Conservation (phyloP, 2,113 vertebrate genomes). For the Arothron firmamentum region DNA sequence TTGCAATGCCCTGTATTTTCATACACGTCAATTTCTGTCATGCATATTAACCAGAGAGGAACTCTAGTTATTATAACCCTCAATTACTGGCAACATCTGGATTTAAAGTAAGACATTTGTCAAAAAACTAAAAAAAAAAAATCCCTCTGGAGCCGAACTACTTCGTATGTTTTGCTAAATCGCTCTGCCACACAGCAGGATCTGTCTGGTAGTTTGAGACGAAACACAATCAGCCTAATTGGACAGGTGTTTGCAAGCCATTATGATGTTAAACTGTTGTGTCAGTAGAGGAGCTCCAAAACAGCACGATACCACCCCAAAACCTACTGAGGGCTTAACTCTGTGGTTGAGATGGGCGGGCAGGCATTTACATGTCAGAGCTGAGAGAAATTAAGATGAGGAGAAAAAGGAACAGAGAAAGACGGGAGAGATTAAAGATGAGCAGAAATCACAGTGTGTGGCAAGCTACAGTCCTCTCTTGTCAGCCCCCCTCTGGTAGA, state of each 20-base stretch:
- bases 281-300: constrained; percentile 61
- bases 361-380: constrained; percentile 57
- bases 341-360: constrained; percentile 47
- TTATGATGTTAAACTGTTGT: constrained; percentile 62
- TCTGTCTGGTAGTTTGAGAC: constrained; percentile 58
- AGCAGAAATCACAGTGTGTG: constrained; percentile 61
- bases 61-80: too few species aligned
- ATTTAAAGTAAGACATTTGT: constrained; percentile 11
- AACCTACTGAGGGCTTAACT: constrained; percentile 61
- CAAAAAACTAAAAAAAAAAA: constrained; percentile 61
- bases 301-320: constrained; percentile 58
- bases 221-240: constrained; percentile 71
- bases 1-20: too few species aligned
- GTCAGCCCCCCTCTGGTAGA: constrained; percentile 62
- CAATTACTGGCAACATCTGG: not conserved
- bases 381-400: constrained; percentile 62
- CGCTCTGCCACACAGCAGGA: constrained; percentile 51
- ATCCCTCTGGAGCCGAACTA: constrained; percentile 40
- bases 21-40: too few species aligned
- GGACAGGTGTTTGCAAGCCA: constrained; percentile 67
- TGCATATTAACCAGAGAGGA: too few species aligned
- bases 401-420: constrained; percentile 42
- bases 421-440: constrained; percentile 65
- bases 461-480: constrained; percentile 63
- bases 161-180: constrained; percentile 63